Percentiles rank a stretch among this genome's conserved stretches.
Evolutionary conservation across 2,797 vertebrate species (phyloP).

Genomic region (Coluber constrictor): DNA sequence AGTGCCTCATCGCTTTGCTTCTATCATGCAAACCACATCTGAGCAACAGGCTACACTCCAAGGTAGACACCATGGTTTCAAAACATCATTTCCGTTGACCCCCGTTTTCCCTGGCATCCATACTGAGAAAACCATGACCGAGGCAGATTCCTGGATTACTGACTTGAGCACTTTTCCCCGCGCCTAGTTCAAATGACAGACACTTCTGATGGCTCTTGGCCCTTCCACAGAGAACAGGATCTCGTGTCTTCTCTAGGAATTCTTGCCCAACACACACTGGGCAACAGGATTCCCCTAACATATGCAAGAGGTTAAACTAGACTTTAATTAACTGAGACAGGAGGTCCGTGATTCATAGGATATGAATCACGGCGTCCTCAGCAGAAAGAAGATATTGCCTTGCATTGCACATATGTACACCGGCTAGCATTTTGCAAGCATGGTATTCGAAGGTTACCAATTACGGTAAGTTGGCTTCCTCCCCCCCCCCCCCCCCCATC

Average conservation of each 20-base stretch:
- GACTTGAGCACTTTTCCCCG: background rate
- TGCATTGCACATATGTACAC: background rate
- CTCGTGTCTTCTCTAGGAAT: background rate
- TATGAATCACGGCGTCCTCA: slow-evolving; percentile 2
- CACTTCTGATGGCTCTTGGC: background rate
- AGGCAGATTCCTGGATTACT: background rate
- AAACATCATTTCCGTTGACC: background rate
- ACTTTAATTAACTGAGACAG: background rate
- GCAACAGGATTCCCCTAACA: background rate
- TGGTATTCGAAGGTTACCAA: background rate
- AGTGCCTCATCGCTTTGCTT: background rate
- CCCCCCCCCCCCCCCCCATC: background rate
- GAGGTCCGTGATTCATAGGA: background rate
- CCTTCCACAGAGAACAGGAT: background rate
- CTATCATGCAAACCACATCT: background rate
- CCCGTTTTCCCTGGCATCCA: background rate
- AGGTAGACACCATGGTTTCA: background rate
- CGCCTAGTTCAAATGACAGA: background rate
- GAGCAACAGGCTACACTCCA: background rate
- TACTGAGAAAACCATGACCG: too few species aligned
- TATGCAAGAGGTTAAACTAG: background rate
- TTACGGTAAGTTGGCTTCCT: background rate
- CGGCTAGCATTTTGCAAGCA: background rate
- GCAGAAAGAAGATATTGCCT: background rate
- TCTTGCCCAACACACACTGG: background rate